These are phyloP conservation scores for Halesus radiatus DNA, from an alignment of 1,140 invertebrate genomes.

Conservation along the genomic window DNA sequence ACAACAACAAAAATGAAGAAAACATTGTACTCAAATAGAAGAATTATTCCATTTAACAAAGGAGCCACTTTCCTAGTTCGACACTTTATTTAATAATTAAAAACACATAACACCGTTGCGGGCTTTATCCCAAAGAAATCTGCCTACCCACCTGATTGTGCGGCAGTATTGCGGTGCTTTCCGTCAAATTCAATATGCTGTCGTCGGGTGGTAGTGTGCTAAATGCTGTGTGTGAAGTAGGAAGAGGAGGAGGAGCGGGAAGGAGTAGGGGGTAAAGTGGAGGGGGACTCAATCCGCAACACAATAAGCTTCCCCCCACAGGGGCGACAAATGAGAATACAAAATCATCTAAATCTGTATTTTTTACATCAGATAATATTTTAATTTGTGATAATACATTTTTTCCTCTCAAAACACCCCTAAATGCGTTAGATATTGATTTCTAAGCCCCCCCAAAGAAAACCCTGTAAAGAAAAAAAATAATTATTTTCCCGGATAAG, in stretches of 20 bases:
- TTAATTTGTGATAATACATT: no score
- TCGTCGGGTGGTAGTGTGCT: constrained; percentile 41
- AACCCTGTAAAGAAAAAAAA: no score
- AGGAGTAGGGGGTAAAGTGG: neutral
- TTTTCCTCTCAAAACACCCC: no score
- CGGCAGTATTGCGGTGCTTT: constrained; percentile 43
- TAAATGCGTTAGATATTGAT: no score
- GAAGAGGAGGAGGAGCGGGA: neutral
- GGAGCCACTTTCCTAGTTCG: neutral
- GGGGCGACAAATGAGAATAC: constrained; percentile 39
- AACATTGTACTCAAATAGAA: no score
- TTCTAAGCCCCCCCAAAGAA: no score
- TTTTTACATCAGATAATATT: no score
- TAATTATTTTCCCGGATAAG: no score
- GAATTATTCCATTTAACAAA: no score
- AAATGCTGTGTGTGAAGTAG: constrained; percentile 39
- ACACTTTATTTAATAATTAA: constrained; percentile 4
- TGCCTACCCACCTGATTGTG: constrained; percentile 34
- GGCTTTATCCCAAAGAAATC: constrained; percentile 19
- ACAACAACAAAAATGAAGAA: no score
- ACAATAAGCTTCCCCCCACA: constrained; percentile 50
- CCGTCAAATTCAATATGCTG: constrained; percentile 52
- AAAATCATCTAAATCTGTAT: neutral
- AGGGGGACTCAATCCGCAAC: constrained; percentile 43
- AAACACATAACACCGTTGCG: neutral